A percentile compares a stretch with the other conserved stretches of the same genome.
phyloP scores from a whole-genome alignment of 2,113 vertebrate species.

The Mobula birostris region DNA sequence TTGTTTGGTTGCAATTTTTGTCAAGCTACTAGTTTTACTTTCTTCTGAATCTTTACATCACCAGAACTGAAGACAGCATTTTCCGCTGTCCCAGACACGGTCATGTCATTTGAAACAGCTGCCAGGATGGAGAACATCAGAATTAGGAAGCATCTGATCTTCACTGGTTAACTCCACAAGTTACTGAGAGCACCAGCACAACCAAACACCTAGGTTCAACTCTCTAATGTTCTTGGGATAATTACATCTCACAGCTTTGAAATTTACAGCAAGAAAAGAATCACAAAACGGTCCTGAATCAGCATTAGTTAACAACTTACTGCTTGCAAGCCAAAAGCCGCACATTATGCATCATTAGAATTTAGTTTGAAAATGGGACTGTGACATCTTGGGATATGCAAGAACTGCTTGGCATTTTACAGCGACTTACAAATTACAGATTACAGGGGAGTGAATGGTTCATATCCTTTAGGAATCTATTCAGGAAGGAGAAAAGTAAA shows the following conservation, averaged over 20 bases:
- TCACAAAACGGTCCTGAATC: not conserved
- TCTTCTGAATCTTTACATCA: not conserved
- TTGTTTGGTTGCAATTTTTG: not conserved
- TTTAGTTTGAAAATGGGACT: not conserved
- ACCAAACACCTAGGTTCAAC: not conserved
- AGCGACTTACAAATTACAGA: constrained; percentile 87
- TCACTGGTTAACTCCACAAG: not conserved
- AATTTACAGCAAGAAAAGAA: not conserved
- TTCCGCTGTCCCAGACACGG: not conserved
- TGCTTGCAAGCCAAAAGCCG: not conserved
- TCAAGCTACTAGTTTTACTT: not conserved
- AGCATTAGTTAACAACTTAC: not conserved
- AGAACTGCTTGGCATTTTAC: constrained; percentile 17
- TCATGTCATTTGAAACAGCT: not conserved
- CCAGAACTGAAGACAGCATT: not conserved
- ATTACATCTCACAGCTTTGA: not conserved
- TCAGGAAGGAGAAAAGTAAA: constrained; percentile 67
- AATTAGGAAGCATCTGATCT: not conserved
- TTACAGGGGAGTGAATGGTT: constrained; percentile 76
- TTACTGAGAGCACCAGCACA: not conserved
- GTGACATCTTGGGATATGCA: not conserved
- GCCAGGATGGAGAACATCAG: not conserved
- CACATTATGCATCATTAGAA: constrained; percentile 14
- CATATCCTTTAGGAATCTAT: constrained; percentile 91
- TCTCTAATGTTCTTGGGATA: not conserved